phyloP scores from a whole-genome alignment of 2,113 vertebrate genomes.

The Rhinoderma darwinii region DNA sequence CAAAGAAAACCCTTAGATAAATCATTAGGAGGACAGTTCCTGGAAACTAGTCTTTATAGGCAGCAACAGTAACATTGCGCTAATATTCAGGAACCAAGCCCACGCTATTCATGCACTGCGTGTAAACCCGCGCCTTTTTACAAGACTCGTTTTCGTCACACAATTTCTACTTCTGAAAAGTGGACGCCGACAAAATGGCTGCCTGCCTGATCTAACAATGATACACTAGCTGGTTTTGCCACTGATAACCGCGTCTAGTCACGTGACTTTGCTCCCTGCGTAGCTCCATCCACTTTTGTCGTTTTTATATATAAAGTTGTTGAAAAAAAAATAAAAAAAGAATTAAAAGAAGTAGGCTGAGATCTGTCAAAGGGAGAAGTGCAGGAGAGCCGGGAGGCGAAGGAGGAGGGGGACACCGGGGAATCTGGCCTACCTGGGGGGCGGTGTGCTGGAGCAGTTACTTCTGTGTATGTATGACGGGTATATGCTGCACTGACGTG shows the following conservation, averaged over 20 bases:
- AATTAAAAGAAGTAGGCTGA: rapidly evolving
- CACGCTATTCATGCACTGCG: no score
- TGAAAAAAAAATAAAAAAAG: neutral
- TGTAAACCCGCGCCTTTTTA: no score
- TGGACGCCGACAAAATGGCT: neutral
- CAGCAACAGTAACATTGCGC: no score
- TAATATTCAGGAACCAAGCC: no score
- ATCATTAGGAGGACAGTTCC: no score
- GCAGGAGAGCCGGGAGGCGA: neutral
- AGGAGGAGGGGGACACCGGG: neutral
- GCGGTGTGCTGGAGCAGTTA: neutral
- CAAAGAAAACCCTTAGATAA: no score
- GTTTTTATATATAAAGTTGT: constrained; percentile 15
- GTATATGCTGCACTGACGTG: neutral
- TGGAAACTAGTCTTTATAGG: no score
- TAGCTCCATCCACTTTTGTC: neutral
- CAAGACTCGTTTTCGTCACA: no score
- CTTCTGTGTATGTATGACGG: neutral
- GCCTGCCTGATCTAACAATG: neutral
- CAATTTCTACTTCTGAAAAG: no score
- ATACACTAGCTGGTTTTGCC: neutral
- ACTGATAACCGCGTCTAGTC: neutral
- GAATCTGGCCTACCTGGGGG: neutral
- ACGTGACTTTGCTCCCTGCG: neutral
- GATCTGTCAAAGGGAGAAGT: neutral